A percentile compares a stretch with the other conserved stretches of the same genome.
phyloP scores from a whole-genome alignment of 2,113 vertebrate genomes.

The Apeltes quadracus region DNA sequence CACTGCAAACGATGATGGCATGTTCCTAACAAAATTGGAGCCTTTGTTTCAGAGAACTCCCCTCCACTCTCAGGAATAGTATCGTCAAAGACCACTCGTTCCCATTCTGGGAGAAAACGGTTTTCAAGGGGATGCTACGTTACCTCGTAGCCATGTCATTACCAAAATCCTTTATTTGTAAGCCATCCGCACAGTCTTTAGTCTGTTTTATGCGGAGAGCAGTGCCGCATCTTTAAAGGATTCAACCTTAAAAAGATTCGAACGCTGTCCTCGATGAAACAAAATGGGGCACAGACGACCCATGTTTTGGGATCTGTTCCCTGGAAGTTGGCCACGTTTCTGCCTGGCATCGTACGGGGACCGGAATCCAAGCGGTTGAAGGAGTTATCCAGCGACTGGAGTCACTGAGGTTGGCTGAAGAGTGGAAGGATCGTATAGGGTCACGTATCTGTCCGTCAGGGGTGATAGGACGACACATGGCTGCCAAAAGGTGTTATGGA shows the following conservation, averaged over 20 bases:
- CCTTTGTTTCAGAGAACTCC: slow-evolving; percentile 83
- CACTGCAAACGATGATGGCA: slow-evolving; percentile 83
- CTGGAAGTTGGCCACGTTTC: slow-evolving; percentile 72
- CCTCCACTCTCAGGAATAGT: slow-evolving; percentile 83
- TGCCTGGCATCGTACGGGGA: slow-evolving; percentile 31
- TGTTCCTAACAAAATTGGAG: slow-evolving; percentile 82
- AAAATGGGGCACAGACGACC: slow-evolving; percentile 40
- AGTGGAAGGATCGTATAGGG: slow-evolving; percentile 22
- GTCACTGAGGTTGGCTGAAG: slow-evolving; percentile 22
- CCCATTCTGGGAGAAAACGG: slow-evolving; percentile 70
- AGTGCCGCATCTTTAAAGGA: slow-evolving; percentile 43
- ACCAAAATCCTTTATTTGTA: slow-evolving; percentile 45
- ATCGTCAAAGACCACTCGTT: slow-evolving; percentile 80
- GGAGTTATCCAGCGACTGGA: slow-evolving; percentile 41
- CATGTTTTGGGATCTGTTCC: slow-evolving; percentile 64
- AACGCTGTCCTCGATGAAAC: slow-evolving; percentile 36
- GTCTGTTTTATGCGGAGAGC: slow-evolving; percentile 47
- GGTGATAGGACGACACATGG: slow-evolving; percentile 20
- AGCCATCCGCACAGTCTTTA: slow-evolving; percentile 33
- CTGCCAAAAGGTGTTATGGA: slow-evolving; percentile 27
- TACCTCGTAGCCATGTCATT: slow-evolving; percentile 60
- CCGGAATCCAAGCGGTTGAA: slow-evolving; percentile 39
- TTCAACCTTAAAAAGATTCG: slow-evolving; percentile 47
- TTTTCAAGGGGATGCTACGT: slow-evolving; percentile 67
- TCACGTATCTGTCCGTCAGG: slow-evolving; percentile 14